Percentiles rank a stretch among this genome's conserved stretches.
Conservation (phyloP, 2,888 invertebrate species). For the Beris chalybata region DNA sequence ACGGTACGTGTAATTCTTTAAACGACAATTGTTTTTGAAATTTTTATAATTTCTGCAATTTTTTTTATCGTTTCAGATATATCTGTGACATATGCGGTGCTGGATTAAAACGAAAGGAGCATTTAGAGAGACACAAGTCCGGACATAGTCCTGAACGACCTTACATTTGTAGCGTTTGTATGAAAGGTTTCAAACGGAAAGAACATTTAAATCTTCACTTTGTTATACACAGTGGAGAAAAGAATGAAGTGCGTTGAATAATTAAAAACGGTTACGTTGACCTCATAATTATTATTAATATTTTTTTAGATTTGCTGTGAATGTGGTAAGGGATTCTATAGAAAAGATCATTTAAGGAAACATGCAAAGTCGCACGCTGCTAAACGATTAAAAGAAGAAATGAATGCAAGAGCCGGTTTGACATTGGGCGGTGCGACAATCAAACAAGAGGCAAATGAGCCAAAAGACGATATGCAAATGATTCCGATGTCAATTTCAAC, state of each 20-base stretch:
- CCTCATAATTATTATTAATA: background rate
- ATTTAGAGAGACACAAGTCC: slow-evolving; percentile 75
- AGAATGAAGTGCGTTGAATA: slow-evolving; percentile 65
- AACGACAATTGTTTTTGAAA: background rate
- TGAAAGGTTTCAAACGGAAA: slow-evolving; percentile 78
- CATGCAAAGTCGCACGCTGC: slow-evolving; percentile 77
- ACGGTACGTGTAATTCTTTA: slow-evolving; percentile 48
- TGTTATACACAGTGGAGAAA: slow-evolving; percentile 82
- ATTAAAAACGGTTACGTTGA: background rate
- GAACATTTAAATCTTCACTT: slow-evolving; percentile 82
- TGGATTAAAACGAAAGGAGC: slow-evolving; percentile 76
- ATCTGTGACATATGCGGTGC: slow-evolving; percentile 79
- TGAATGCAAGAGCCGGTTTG: slow-evolving; percentile 22
- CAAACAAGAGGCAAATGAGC: slow-evolving; percentile 8
- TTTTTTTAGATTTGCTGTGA: slow-evolving; percentile 44
- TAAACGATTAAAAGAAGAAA: slow-evolving; percentile 73
- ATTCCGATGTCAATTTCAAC: slow-evolving; percentile 29
- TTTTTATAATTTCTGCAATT: background rate
- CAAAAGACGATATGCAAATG: slow-evolving; percentile 15
- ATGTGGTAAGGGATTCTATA: slow-evolving; percentile 65
- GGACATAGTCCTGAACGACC: slow-evolving; percentile 82
- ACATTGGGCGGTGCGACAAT: slow-evolving; percentile 3
- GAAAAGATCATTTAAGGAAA: slow-evolving; percentile 79
- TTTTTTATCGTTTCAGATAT: slow-evolving; percentile 51
- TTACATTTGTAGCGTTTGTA: slow-evolving; percentile 75